Evolutionary conservation across 1,140 invertebrate genomes (phyloP).

Genomic region (Drosophila athabasca): DNA sequence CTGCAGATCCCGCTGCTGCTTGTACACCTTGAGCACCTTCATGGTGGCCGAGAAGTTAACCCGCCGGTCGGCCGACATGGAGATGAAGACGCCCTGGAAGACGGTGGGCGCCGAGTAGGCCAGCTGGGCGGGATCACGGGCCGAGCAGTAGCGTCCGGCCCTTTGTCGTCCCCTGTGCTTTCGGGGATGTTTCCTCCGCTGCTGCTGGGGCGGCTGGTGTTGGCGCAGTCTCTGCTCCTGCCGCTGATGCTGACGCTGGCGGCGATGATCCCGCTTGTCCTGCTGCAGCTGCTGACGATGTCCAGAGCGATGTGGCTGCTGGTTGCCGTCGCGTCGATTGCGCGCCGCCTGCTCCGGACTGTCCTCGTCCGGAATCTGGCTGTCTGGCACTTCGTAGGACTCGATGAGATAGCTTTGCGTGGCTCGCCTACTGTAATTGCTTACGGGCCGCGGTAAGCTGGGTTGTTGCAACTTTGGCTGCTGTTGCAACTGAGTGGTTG

Average conservation of each 20-base stretch:
- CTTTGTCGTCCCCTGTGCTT: slow-evolving; percentile 60
- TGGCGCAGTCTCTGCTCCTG: slow-evolving; percentile 38
- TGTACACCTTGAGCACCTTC: slow-evolving; percentile 87
- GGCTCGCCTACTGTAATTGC: slow-evolving; percentile 31
- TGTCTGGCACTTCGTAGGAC: slow-evolving; percentile 71
- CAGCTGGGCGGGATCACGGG: slow-evolving; percentile 86
- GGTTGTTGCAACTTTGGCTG: slow-evolving; percentile 28
- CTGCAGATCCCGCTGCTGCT: slow-evolving; percentile 85
- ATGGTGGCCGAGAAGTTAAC: slow-evolving; percentile 87
- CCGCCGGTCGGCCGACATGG: slow-evolving; percentile 85
- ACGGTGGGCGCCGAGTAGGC: slow-evolving; percentile 87
- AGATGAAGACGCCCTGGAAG: slow-evolving; percentile 87
- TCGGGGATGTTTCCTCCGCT: slow-evolving; percentile 53
- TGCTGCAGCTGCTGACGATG: slow-evolving; percentile 52
- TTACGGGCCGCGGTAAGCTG: slow-evolving; percentile 23
- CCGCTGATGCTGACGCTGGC: slow-evolving; percentile 35
- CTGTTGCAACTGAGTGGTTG: slow-evolving; percentile 22
- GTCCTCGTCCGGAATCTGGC: slow-evolving; percentile 21
- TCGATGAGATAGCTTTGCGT: slow-evolving; percentile 61
- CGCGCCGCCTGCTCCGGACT: slow-evolving; percentile 63
- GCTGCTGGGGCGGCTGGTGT: slow-evolving; percentile 21
- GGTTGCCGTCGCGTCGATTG: slow-evolving; percentile 66
- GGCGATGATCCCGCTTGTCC: slow-evolving; percentile 39
- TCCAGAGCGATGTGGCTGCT: slow-evolving; percentile 33
- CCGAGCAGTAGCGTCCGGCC: slow-evolving; percentile 85